Evolutionary conservation across 92 coral and sea anemone genomes (phyloP).

Genomic region (Siderastrea siderea): DNA sequence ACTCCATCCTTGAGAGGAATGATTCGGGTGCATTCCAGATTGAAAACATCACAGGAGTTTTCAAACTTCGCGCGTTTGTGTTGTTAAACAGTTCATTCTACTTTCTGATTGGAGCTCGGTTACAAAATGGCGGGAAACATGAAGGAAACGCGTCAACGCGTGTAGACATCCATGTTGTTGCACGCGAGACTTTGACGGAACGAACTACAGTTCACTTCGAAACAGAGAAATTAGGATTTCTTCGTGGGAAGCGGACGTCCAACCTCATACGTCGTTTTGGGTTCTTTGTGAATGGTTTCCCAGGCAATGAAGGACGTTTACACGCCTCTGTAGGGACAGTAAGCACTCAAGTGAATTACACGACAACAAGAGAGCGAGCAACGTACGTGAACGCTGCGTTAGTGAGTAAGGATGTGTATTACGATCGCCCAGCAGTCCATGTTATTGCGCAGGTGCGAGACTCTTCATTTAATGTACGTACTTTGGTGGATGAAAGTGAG

Average conservation of each 20-base stretch:
- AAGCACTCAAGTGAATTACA: slow-evolving; percentile 30
- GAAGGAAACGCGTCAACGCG: not conserved
- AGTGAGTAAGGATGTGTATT: slow-evolving; percentile 47
- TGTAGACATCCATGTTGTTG: slow-evolving; percentile 20
- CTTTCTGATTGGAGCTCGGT: slow-evolving; percentile 46
- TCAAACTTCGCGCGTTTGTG: slow-evolving; percentile 18
- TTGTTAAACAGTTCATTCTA: slow-evolving; percentile 30
- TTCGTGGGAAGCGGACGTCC: slow-evolving; percentile 12
- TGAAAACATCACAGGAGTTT: slow-evolving; percentile 60
- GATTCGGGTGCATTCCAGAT: slow-evolving; percentile 24
- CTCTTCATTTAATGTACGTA: slow-evolving; percentile 51
- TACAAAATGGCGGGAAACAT: not conserved
- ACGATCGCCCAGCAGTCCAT: slow-evolving; percentile 55
- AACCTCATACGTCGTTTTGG: slow-evolving; percentile 42
- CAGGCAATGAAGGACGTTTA: slow-evolving; percentile 44
- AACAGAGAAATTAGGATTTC: slow-evolving; percentile 49
- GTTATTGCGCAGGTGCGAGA: slow-evolving; percentile 70
- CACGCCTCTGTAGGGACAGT: slow-evolving; percentile 50
- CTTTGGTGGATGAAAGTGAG: slow-evolving; percentile 59
- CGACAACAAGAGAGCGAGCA: slow-evolving; percentile 36
- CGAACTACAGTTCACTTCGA: slow-evolving; percentile 46
- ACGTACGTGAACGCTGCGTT: slow-evolving; percentile 42
- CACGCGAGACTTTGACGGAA: slow-evolving; percentile 14
- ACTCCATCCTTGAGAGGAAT: slow-evolving; percentile 50
- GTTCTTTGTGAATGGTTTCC: slow-evolving; percentile 56